These are phyloP conservation scores for Epinephelus fuscoguttatus DNA, from an alignment of 2,113 vertebrate genomes.

Conservation along the genomic window DNA sequence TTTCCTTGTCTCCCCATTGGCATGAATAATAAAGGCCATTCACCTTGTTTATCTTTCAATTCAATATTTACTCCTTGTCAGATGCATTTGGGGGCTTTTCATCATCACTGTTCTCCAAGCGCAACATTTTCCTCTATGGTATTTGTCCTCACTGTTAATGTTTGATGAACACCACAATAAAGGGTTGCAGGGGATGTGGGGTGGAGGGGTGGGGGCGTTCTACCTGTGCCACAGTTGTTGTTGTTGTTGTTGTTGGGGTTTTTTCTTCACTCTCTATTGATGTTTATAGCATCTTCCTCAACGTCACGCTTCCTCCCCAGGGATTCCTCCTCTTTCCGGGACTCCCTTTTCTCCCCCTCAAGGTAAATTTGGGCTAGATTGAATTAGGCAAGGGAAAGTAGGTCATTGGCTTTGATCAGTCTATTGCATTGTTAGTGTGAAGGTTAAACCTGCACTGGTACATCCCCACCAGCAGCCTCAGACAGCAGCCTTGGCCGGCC, in stretches of 20 bases:
- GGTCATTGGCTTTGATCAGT: constrained; percentile 78
- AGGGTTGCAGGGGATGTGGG: constrained; percentile 4
- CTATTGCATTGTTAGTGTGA: constrained; percentile 61
- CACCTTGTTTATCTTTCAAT: constrained; percentile 85
- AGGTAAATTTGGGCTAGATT: constrained; percentile 70
- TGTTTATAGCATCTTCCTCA: constrained; percentile 59
- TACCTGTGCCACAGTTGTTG: constrained; percentile 65
- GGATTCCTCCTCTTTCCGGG: constrained; percentile 53
- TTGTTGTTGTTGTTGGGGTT: constrained; percentile 16
- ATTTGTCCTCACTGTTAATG: constrained; percentile 72
- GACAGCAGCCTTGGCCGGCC: constrained; percentile 4
- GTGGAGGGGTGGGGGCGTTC: constrained; percentile 12
- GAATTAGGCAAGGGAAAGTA: constrained; percentile 74
- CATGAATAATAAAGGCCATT: constrained; percentile 78
- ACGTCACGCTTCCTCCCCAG: constrained; percentile 35
- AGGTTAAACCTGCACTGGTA: constrained; percentile 59
- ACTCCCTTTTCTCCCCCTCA: constrained; percentile 57
- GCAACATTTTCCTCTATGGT: constrained; percentile 59
- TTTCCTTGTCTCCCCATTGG: constrained; percentile 62
- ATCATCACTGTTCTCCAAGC: constrained; percentile 76
- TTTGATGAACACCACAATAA: constrained; percentile 79
- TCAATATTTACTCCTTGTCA: constrained; percentile 87
- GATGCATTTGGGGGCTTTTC: constrained; percentile 82
- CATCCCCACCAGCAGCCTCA: constrained; percentile 34
- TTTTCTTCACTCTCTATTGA: constrained; percentile 48